Evolutionary conservation across 2,888 invertebrate genomes (phyloP).

Genomic region (Tethea ocularis): DNA sequence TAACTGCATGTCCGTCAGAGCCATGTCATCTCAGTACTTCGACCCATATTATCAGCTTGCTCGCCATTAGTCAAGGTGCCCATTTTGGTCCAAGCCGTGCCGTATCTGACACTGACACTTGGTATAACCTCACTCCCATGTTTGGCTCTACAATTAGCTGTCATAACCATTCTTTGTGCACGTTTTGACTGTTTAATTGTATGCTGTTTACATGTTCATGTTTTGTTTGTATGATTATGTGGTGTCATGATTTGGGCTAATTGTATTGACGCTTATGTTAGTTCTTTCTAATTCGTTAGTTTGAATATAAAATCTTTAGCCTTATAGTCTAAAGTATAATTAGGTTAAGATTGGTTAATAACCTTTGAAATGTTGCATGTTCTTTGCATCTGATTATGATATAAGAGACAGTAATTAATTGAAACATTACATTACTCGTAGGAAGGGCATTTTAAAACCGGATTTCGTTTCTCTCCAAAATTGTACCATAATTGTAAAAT

Average conservation of each 20-base stretch:
- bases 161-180: slow-evolving; percentile 68
- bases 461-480: not conserved
- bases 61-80: slow-evolving; percentile 76
- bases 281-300: not conserved
- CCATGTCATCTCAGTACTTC: slow-evolving; percentile 40
- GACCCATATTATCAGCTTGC: slow-evolving; percentile 58
- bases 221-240: slow-evolving; percentile 17
- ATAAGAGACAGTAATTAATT: too few species aligned
- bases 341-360: not conserved
- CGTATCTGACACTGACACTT: slow-evolving; percentile 65
- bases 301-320: slow-evolving; percentile 7
- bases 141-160: slow-evolving; percentile 73
- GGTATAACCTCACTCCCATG: slow-evolving; percentile 69
- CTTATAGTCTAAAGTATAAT: too few species aligned
- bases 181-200: slow-evolving; percentile 60
- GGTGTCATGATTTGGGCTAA: slow-evolving; percentile 12
- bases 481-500: not conserved
- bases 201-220: slow-evolving; percentile 26
- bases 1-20: slow-evolving; percentile 43
- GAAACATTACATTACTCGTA: too few species aligned
- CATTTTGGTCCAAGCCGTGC: slow-evolving; percentile 56
- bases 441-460: not conserved
- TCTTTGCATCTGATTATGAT: not conserved
- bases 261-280: not conserved
- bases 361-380: not conserved